phyloP scores from a whole-genome alignment of 2,888 invertebrate genomes.

The Protophormia terraenovae region DNA sequence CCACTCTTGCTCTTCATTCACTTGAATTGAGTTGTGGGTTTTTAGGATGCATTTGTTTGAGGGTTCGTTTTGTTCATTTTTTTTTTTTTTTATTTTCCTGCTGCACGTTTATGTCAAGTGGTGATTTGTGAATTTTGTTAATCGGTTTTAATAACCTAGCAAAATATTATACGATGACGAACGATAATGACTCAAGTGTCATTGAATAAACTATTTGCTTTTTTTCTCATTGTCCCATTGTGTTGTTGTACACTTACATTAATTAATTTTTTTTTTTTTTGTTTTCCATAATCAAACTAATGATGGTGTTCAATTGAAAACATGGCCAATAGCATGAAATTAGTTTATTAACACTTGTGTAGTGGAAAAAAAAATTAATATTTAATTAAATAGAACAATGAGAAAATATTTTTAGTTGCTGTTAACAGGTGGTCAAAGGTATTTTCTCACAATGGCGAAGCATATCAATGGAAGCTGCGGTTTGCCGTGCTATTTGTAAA shows the following conservation, averaged over 20 bases:
- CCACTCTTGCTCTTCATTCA: background rate
- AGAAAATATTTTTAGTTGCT: background rate
- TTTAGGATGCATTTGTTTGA: conserved; percentile 14
- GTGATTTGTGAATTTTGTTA: conserved; percentile 54
- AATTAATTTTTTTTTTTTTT: background rate
- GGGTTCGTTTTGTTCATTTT: background rate
- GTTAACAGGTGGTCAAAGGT: no score
- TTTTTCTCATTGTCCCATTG: background rate
- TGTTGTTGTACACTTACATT: background rate
- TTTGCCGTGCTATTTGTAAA: no score
- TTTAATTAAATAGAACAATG: background rate
- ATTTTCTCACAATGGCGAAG: no score
- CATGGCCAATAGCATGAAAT: conserved; percentile 34
- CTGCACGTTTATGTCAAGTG: conserved; percentile 48
- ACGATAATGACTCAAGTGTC: conserved; percentile 11
- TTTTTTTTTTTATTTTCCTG: background rate
- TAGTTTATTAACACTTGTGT: conserved; percentile 27
- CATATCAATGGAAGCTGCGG: no score
- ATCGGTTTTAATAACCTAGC: conserved; percentile 50
- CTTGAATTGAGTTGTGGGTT: conserved; percentile 23
- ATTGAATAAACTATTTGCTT: background rate
- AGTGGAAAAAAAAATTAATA: background rate
- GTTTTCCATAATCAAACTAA: conserved; percentile 13
- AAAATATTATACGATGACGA: conserved; percentile 6
- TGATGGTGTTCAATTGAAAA: conserved; percentile 30